Percentiles rank a stretch among this genome's conserved stretches.
These are phyloP conservation scores for Drosophila kokeensis DNA, from an alignment of 2,888 invertebrate genomes.

Conservation along the genomic window DNA sequence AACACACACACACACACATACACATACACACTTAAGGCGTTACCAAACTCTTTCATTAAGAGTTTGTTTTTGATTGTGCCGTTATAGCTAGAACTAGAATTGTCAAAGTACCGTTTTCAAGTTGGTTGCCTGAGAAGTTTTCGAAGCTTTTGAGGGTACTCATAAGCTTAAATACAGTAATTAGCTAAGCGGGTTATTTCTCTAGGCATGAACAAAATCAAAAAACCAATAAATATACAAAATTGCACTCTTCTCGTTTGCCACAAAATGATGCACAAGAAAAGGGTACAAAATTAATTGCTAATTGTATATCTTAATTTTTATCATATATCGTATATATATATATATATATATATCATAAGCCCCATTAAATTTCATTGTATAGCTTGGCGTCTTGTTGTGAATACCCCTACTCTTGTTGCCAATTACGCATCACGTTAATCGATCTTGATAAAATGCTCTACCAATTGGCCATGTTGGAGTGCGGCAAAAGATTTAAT, in stretches of 20 bases:
- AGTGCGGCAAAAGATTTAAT: neutral
- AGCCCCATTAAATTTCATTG: neutral
- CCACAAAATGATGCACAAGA: neutral
- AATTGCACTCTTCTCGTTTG: neutral
- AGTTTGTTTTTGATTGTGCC: neutral
- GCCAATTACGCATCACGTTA: neutral
- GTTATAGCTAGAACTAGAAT: slow-evolving; percentile 1
- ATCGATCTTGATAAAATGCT: neutral
- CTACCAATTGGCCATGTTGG: neutral
- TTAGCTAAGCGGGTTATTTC: neutral
- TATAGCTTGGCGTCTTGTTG: neutral
- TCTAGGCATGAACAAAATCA: neutral
- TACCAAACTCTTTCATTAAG: neutral
- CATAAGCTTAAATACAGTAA: neutral
- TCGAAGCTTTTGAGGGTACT: neutral
- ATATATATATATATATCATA: no score
- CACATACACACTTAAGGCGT: neutral
- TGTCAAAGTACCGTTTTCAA: neutral
- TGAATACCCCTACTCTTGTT: slow-evolving; percentile 20
- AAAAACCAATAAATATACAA: neutral
- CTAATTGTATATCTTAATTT: neutral
- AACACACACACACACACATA: neutral
- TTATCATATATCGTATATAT: neutral
- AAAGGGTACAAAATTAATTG: neutral
- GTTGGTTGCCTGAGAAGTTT: neutral